A percentile compares a stretch with the other conserved stretches of the same genome.
Evolutionary conservation across 2,888 invertebrate genomes (phyloP).

Genomic region (Limnephilus marmoratus): DNA sequence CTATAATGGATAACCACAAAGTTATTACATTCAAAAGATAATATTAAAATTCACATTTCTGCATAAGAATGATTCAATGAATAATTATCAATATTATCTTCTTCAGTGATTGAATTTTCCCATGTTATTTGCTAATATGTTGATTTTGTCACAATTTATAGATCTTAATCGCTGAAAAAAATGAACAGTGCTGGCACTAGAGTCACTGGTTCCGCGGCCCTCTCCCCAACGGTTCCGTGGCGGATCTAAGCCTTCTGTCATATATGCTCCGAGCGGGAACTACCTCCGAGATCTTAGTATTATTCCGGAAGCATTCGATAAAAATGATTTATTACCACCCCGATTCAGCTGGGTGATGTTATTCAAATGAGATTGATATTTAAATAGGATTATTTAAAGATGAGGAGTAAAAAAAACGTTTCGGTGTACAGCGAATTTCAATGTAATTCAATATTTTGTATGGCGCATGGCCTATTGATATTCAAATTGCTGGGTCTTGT

Average conservation of each 20-base stretch:
- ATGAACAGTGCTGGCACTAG: neutral
- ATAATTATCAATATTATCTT: too few species aligned
- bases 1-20: too few species aligned
- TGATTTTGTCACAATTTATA: neutral
- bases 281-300: constrained; percentile 50
- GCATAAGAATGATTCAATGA: too few species aligned
- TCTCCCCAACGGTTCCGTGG: neutral
- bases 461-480: neutral
- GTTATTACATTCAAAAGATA: too few species aligned
- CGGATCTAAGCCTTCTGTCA: constrained; percentile 50
- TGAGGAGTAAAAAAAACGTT: constrained; percentile 2
- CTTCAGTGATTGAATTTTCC: too few species aligned
- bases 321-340: constrained; percentile 57
- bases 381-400: constrained; percentile 40
- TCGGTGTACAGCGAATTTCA: neutral
- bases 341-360: constrained; percentile 11
- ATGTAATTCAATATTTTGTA: neutral
- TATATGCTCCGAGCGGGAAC: constrained; percentile 17
- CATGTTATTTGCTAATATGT: too few species aligned
- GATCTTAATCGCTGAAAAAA: neutral
- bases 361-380: constrained; percentile 52
- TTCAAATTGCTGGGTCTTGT: neutral
- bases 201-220: neutral
- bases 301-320: constrained; percentile 56
- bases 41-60: too few species aligned